phyloP scores from a whole-genome alignment of 1,140 invertebrate species.

The Drosophila truncata region DNA sequence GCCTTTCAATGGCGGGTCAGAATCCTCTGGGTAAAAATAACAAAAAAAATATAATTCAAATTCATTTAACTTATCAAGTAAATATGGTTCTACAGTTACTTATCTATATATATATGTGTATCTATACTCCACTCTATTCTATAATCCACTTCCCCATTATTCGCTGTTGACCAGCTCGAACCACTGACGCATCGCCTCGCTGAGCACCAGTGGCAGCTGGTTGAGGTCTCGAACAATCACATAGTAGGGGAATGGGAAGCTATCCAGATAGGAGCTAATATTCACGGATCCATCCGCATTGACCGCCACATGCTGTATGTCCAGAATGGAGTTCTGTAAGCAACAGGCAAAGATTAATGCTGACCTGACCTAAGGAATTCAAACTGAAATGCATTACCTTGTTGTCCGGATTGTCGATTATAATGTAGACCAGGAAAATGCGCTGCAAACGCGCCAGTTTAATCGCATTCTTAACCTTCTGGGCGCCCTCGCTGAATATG shows the following conservation, averaged over 20 bases:
- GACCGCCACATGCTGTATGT: conserved; percentile 93
- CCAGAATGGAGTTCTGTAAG: conserved; percentile 94
- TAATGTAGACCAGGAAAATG: conserved; percentile 97
- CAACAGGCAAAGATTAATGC: conserved; percentile 11
- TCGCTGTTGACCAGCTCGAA: conserved; percentile 93
- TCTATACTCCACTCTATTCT: neutral
- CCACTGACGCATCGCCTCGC: conserved; percentile 99
- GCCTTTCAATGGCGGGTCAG: neutral
- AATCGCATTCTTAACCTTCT: conserved; percentile 92
- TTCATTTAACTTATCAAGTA: neutral
- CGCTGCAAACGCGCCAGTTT: conserved; percentile 91
- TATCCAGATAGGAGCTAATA: conserved; percentile 92
- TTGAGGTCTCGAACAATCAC: conserved; percentile 96
- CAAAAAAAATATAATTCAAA: neutral
- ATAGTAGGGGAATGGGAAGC: conserved; percentile 99
- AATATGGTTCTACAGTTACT: no score
- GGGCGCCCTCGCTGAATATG: conserved; percentile 95
- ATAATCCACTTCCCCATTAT: conserved; percentile 10
- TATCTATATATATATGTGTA: neutral
- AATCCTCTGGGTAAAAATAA: neutral
- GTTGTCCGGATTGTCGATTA: conserved; percentile 96
- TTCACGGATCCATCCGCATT: conserved; percentile 87
- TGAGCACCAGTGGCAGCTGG: conserved; percentile 94
- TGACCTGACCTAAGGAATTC: neutral
- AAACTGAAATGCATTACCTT: conserved; percentile 88